Percentiles rank a stretch among this genome's conserved stretches.
Evolutionary conservation across 2,888 invertebrate genomes (phyloP).

Genomic region (Zhuqinia jingwanae): DNA sequence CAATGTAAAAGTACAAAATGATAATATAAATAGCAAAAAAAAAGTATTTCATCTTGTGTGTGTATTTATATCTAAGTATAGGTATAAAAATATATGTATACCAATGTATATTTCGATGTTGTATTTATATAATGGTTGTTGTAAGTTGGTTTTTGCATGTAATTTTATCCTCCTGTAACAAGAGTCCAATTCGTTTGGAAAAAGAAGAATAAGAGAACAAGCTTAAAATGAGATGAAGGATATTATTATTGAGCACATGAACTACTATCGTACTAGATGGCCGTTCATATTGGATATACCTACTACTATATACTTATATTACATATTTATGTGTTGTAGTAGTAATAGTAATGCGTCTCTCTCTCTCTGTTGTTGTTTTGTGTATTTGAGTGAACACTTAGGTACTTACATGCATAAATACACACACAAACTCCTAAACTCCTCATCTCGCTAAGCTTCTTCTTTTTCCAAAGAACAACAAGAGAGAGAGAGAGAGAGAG

Average conservation of each 20-base stretch:
- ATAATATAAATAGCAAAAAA: no score
- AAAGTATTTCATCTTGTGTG: no score
- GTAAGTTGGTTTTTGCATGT: constrained; percentile 25
- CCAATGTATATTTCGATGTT: no score
- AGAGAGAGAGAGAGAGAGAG: constrained; percentile 17
- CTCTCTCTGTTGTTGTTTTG: no score
- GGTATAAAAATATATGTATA: neutral
- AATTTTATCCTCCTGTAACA: constrained; percentile 17
- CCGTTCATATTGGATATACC: neutral
- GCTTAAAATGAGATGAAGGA: constrained; percentile 47
- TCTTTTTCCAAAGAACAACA: constrained; percentile 33
- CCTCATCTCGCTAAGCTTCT: constrained; percentile 32
- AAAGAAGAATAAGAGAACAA: constrained; percentile 34
- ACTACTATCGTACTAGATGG: neutral
- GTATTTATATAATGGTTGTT: neutral
- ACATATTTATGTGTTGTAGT: no score
- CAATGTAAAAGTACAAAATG: no score
- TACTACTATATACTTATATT: no score
- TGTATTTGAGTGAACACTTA: constrained; percentile 12
- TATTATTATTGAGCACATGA: constrained; percentile 41
- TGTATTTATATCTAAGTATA: no score
- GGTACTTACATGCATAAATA: constrained; percentile 50
- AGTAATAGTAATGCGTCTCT: no score
- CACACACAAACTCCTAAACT: constrained; percentile 37
- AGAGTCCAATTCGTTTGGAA: constrained; percentile 45